Percentiles rank a stretch among this genome's conserved stretches.
These are phyloP conservation scores for Charanyca ferruginea DNA, from an alignment of 2,888 invertebrate genomes.

Conservation along the genomic window DNA sequence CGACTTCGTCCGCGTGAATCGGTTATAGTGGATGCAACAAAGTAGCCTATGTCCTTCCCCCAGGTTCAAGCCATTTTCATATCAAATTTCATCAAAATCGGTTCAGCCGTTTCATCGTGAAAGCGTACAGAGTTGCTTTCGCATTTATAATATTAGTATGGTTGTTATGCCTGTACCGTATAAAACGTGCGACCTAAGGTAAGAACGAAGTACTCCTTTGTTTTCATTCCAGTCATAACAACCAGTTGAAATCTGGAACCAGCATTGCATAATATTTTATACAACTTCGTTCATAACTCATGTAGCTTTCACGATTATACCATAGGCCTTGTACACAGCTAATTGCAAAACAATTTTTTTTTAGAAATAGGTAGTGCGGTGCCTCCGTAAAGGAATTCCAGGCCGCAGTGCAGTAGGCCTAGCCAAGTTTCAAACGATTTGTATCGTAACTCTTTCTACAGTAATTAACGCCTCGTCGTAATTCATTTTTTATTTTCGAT, in stretches of 20 bases:
- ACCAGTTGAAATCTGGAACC: slow-evolving; percentile 48
- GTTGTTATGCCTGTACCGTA: slow-evolving; percentile 3
- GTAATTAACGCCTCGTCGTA: too few relatives aligned
- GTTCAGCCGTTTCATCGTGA: too few relatives aligned
- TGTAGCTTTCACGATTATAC: slow-evolving; percentile 23
- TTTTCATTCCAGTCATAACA: slow-evolving; percentile 46
- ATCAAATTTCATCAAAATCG: too few relatives aligned
- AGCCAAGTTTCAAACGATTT: too few relatives aligned
- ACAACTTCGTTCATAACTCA: slow-evolving; percentile 50
- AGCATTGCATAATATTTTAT: slow-evolving; percentile 45
- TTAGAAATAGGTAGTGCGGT: slow-evolving; percentile 25
- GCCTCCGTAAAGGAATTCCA: slow-evolving; percentile 32
- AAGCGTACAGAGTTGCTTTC: too few relatives aligned
- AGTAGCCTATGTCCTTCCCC: too few relatives aligned
- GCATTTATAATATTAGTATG: too few relatives aligned
- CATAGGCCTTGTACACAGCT: slow-evolving; percentile 38
- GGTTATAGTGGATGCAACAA: too few relatives aligned
- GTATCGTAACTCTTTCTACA: too few relatives aligned
- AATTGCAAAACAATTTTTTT: slow-evolving; percentile 49
- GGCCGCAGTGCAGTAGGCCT: slow-evolving; percentile 38
- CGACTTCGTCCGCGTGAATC: too few relatives aligned
- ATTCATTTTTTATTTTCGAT: too few relatives aligned
- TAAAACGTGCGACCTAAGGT: slow-evolving; percentile 18
- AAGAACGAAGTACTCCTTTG: slow-evolving; percentile 34
- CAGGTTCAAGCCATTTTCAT: too few relatives aligned